phyloP scores from a whole-genome alignment of 2,113 vertebrate genomes.

The Girardinichthys multiradiatus region DNA sequence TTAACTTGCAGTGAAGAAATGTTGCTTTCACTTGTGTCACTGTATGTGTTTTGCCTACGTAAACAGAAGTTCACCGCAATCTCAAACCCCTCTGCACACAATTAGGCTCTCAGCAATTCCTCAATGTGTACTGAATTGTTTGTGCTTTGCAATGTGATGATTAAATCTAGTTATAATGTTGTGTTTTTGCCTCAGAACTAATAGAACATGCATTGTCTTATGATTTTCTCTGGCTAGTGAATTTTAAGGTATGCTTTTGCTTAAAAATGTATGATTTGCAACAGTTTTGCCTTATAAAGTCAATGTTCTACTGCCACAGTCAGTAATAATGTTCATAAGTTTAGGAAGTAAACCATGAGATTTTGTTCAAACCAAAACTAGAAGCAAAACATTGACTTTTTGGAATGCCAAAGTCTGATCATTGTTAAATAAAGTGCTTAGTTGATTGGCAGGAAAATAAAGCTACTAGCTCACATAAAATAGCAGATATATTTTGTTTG shows the following conservation, averaged over 20 bases:
- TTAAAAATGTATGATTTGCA: neutral
- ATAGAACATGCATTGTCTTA: neutral
- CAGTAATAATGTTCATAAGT: no score
- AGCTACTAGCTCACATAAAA: neutral
- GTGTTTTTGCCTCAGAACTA: neutral
- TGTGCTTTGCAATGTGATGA: neutral
- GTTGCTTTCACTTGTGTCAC: neutral
- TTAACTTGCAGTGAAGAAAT: neutral
- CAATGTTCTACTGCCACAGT: no score
- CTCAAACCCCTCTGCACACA: neutral
- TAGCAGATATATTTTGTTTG: neutral
- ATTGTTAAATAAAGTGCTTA: neutral
- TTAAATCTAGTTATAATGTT: slow-evolving; percentile 2
- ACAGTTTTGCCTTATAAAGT: no score
- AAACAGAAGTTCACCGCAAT: neutral
- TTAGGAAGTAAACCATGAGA: no score
- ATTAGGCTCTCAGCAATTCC: neutral
- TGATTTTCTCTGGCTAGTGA: neutral
- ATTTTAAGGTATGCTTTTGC: neutral
- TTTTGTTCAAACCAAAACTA: no score
- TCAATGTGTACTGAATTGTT: neutral
- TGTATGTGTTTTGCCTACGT: neutral
- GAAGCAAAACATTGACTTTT: no score
- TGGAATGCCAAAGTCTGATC: neutral
- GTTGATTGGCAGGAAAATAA: neutral